These are phyloP conservation scores for Coendou prehensilis DNA, from an alignment of 2,797 vertebrate species.

Conservation along the genomic window DNA sequence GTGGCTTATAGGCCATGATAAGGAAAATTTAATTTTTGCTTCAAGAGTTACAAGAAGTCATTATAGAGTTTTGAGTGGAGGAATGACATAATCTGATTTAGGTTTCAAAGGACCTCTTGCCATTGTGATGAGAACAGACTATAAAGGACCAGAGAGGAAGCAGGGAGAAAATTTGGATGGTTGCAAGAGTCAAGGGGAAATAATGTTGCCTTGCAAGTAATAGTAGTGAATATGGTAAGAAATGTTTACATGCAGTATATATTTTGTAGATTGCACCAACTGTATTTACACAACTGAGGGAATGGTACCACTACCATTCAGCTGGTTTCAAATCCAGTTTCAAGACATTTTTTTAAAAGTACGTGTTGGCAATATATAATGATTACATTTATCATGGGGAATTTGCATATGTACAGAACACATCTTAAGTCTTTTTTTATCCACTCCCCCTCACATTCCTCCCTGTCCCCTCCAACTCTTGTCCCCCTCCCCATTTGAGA, in stretches of 20 bases:
- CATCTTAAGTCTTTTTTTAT: background rate
- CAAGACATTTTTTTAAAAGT: background rate
- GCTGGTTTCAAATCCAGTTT: background rate
- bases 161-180: background rate
- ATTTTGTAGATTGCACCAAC: background rate
- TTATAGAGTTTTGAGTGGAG: background rate
- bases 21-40: conserved; percentile 34
- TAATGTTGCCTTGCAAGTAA: too few relatives aligned
- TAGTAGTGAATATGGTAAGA: background rate
- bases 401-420: background rate
- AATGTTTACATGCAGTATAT: background rate
- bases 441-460: background rate
- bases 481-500: background rate
- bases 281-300: background rate
- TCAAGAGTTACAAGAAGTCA: conserved; percentile 24
- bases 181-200: background rate
- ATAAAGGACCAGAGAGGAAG: background rate
- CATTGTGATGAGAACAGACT: background rate
- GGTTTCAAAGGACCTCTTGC: background rate
- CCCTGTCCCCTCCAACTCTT: background rate
- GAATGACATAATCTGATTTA: conserved; percentile 24
- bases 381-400: background rate
- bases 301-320: background rate
- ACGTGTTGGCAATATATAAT: background rate
- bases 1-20: background rate